Base-by-base conservation (phyloP, 2,797 vertebrate species). In the Aulostomus chinensis region DNA sequence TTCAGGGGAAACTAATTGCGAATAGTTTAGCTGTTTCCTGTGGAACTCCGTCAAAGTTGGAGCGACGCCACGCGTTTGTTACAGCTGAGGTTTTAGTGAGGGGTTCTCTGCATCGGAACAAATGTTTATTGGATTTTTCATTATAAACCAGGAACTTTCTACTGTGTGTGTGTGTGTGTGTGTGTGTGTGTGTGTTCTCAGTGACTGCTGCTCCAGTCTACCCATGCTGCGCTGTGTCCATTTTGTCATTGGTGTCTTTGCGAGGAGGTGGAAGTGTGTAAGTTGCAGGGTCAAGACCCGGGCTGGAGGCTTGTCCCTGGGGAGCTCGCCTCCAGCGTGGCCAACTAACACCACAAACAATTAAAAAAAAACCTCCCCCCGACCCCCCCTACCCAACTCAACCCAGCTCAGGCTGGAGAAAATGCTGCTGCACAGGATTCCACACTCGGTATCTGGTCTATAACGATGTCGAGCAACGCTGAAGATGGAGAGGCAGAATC, bases 271-370 rank as follows among this genome's bases (percentile, higher is more conserved):
- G 22, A 9, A 15, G 24, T 68, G 79, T 76, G 77, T 28, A 16
- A 45, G 73, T 34, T 51, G 56, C 42, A 36, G 58, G 86, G 85
- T 86, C 84, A 69, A 7, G 81, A 86, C 84, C 84, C 21, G 6
- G 58, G 73, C 75, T 77, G 56, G 43, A 78, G 74, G 72, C 76
- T 56, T 4, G 55, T 80, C 84, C 80, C 81, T 0, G 2, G 81
- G 71, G 84, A 82, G 52, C 66, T 58, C 42, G 68, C 80, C 72
- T 78, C 73, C 76, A 76, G 73, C 76, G 43, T 86, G 84, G 78
- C 77, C 76, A 70, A 76, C 83, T 77, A 83, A 86, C 79, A 80
- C 74, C 75, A 81, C 77, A 86, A 84, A 86, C 85, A 87, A 89
- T 87, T 87, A 84, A 83, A 86, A 78, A 59, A 25, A 83, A 81